phyloP scores from a whole-genome alignment of 2,797 vertebrate genomes.

The Phalanger gymnotis region DNA sequence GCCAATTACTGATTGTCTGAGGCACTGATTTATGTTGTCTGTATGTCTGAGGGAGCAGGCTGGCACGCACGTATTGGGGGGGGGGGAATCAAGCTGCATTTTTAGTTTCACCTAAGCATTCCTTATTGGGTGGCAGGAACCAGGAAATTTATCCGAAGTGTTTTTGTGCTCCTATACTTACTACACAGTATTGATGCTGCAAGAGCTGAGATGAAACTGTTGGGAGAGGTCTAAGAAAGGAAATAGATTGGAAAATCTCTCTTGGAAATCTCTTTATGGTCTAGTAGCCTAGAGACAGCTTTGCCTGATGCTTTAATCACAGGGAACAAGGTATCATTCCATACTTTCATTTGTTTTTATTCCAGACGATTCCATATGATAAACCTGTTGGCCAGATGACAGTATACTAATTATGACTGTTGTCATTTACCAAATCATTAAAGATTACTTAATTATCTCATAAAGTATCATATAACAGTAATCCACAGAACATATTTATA shows the following conservation, averaged over 20 bases:
- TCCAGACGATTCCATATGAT: neutral
- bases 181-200: neutral
- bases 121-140: neutral
- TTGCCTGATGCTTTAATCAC: neutral
- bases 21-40: slow-evolving; percentile 4
- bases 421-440: slow-evolving; percentile 37
- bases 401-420: neutral
- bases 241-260: neutral
- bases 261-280: neutral
- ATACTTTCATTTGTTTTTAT: neutral
- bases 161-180: neutral
- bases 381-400: neutral
- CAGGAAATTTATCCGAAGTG: neutral
- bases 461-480: slow-evolving; percentile 23
- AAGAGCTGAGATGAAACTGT: neutral
- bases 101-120: neutral
- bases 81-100: neutral
- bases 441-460: slow-evolving; percentile 26
- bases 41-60: slow-evolving; percentile 1
- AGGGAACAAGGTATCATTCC: neutral
- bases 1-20: neutral
- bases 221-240: neutral
- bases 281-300: neutral
- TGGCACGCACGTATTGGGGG: neutral
- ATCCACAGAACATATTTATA: slow-evolving; percentile 19